These are phyloP conservation scores for Acyrthosiphon pisum DNA, from an alignment of 1,140 invertebrate species.

Conservation along the genomic window DNA sequence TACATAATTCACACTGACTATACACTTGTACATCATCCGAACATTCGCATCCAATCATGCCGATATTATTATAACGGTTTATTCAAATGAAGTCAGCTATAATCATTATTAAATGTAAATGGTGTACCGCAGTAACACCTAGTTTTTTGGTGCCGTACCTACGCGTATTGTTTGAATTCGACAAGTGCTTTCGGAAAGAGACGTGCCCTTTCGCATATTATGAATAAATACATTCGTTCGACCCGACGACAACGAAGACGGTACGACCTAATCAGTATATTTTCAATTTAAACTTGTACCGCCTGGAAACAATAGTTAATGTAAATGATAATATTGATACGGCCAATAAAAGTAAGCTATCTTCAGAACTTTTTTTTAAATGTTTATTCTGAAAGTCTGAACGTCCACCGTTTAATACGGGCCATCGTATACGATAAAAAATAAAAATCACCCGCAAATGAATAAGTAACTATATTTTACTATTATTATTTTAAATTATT, in stretches of 20 bases:
- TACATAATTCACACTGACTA: background rate
- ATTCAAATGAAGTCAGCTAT: background rate
- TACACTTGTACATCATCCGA: background rate
- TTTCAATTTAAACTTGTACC: background rate
- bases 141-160: background rate
- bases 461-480: too few species aligned
- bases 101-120: background rate
- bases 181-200: background rate
- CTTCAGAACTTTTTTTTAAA: background rate
- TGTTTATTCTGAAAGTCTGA: background rate
- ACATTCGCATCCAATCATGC: background rate
- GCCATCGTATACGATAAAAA: background rate
- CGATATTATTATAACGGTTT: conserved; percentile 9
- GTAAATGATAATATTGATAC: background rate
- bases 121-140: background rate
- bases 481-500: background rate
- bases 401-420: background rate
- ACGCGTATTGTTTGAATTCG: background rate
- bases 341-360: background rate
- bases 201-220: background rate
- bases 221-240: background rate
- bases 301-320: background rate
- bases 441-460: background rate
- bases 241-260: background rate
- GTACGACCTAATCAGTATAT: background rate